Evolutionary conservation across 2,888 invertebrate genomes (phyloP), one percentile per base, ranked within the genome.

Genomic region (Brachylomia viminalis): DNA sequence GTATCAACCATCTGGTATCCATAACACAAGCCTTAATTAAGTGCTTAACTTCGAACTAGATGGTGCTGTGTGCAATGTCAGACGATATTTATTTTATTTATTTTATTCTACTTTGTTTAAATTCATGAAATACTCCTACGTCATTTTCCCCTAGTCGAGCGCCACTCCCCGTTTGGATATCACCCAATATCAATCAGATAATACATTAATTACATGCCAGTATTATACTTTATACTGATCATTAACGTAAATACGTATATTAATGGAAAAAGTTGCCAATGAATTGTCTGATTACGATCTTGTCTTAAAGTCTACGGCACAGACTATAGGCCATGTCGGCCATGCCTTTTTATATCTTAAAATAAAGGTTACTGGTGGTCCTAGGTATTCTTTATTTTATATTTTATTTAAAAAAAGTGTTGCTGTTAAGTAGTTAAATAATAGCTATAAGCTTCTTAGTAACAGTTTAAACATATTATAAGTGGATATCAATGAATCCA

Each of bases 231-330:
- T 38, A 71, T 27, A 67, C 45, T 69, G 75, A 75, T 71, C 52
- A 72, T 84, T 75, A 75, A 49, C 70, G 67, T 59, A 65, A 82
- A 80, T 54, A 38, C 54, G n/a, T 66, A 83, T 81, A 58, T 70
- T 62, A 52, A 71, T 84, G 58, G 84, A 73, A 79, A 82, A 84
- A 74, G 13, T 71, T 38, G 23, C 45, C 58, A 67, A 75, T 84
- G 67, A 71, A 74, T 70, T 47, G 52, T 62, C 47, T 62, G 80
- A 84, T 80, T 64, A 68, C 30, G 42, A 82, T 84, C 75, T 66
- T 56, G 10, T 56, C 56, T 54, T 33, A 54, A 52, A 23, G 20
- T n/a, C 23, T 30, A 54, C n/a, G 1, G 20, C 38, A 47, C 38
- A 47, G 38, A 69, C 49, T 69, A 66, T 52, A 30, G 38, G 13